A percentile compares a stretch with the other conserved stretches of the same genome.
Evolutionary conservation across 2,797 vertebrate genomes (phyloP).

Genomic region (Lutjanus campechanus): DNA sequence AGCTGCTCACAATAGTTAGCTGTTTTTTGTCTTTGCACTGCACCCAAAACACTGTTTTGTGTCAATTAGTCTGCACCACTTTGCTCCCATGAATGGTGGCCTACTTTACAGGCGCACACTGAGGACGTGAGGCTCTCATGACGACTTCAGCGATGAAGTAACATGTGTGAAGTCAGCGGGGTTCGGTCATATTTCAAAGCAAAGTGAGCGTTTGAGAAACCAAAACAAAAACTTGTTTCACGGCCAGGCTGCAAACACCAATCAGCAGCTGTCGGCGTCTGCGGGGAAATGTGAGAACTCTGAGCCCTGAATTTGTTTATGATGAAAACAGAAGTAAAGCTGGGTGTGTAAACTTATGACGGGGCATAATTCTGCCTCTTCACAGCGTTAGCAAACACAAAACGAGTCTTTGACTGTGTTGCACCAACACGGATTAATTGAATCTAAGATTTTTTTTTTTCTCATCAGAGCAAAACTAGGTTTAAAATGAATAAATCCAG

Average conservation of each 20-base stretch:
- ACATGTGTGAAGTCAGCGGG: background rate
- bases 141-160: slow-evolving; percentile 20
- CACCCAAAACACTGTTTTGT: slow-evolving; percentile 72
- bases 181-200: slow-evolving; percentile 12
- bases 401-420: background rate
- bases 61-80: slow-evolving; percentile 75
- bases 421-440: too few relatives aligned
- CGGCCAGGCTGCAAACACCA: slow-evolving; percentile 11
- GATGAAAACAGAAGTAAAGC: slow-evolving; percentile 64
- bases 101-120: slow-evolving; percentile 56
- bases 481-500: too few relatives aligned
- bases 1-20: slow-evolving; percentile 70
- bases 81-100: slow-evolving; percentile 61
- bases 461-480: too few relatives aligned
- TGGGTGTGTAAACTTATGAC: slow-evolving; percentile 34
- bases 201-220: slow-evolving; percentile 23
- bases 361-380: slow-evolving; percentile 13
- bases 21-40: slow-evolving; percentile 59
- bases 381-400: slow-evolving; percentile 3
- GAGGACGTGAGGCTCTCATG: slow-evolving; percentile 41
- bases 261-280: slow-evolving; percentile 55
- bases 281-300: slow-evolving; percentile 53
- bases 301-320: slow-evolving; percentile 65
- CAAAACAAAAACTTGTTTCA: slow-evolving; percentile 32
- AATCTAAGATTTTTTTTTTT: too few relatives aligned